Percentiles rank a stretch among this genome's conserved stretches.
Evolutionary conservation across 2,797 vertebrate species (phyloP).

Genomic region (Phataginus tricuspis): DNA sequence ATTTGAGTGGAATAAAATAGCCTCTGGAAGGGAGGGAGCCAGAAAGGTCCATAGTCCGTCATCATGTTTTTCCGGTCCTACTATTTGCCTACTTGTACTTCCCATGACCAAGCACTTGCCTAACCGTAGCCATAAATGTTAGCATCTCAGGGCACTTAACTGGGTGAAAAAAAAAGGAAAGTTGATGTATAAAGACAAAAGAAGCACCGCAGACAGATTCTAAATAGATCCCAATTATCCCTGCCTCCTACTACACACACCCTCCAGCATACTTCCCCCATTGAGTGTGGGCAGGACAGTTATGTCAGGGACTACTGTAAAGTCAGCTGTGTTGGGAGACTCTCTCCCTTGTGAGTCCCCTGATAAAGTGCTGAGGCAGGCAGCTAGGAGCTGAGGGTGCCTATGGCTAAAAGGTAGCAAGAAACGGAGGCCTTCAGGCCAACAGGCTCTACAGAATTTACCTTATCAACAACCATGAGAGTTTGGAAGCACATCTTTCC

Average conservation of each 20-base stretch:
- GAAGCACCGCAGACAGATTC: not conserved
- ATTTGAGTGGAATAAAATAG: not conserved
- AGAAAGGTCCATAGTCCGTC: not conserved
- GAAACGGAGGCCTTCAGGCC: not conserved
- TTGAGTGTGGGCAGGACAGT: not conserved
- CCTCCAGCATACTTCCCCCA: not conserved
- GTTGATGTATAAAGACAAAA: not conserved
- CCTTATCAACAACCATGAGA: not conserved
- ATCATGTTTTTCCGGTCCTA: not conserved
- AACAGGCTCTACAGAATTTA: not conserved
- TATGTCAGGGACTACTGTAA: not conserved
- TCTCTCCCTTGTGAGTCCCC: not conserved
- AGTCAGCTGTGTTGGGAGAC: not conserved
- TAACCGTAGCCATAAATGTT: not conserved
- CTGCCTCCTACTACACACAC: not conserved
- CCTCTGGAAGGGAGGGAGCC: not conserved
- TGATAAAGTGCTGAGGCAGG: not conserved
- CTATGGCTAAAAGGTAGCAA: not conserved
- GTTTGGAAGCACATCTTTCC: not conserved
- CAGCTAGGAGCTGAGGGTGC: not conserved
- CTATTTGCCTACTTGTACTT: not conserved
- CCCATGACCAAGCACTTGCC: too few relatives aligned
- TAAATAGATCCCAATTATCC: not conserved
- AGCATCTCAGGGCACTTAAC: not conserved
- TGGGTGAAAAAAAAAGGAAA: not conserved